Evolutionary conservation across 1,140 invertebrate genomes (phyloP).

Genomic region (Drosophila subobscura): DNA sequence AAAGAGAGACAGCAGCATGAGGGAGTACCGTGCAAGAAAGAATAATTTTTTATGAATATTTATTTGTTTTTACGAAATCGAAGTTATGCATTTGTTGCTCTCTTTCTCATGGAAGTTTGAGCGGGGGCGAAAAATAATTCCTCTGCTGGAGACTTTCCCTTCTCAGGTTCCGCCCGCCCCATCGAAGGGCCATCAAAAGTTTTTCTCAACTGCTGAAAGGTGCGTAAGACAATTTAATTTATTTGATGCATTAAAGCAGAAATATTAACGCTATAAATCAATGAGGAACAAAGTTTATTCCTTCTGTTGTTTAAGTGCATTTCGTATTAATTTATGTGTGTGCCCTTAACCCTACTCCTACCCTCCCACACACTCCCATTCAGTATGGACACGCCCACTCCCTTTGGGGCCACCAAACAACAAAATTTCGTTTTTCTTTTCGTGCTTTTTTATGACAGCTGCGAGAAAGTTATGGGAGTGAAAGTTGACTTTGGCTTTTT

Average conservation of each 20-base stretch:
- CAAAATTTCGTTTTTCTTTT: conserved; percentile 13
- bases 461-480: conserved; percentile 48
- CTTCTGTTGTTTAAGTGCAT: conserved; percentile 31
- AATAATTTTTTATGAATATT: conserved; percentile 79
- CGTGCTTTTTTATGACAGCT: conserved; percentile 71
- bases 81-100: conserved; percentile 74
- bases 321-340: conserved; percentile 77
- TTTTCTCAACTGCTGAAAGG: conserved; percentile 60
- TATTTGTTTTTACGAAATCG: conserved; percentile 79
- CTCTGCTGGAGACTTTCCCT: conserved; percentile 13
- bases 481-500: conserved; percentile 57
- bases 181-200: conserved; percentile 60
- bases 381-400: not conserved
- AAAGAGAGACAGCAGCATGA: too few relatives aligned
- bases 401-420: conserved; percentile 22
- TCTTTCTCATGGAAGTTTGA: conserved; percentile 11
- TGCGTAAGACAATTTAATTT: conserved; percentile 82
- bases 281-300: conserved; percentile 55
- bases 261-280: conserved; percentile 82
- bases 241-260: conserved; percentile 81
- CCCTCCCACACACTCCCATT: not conserved
- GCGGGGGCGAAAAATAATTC: conserved; percentile 10
- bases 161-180: not conserved
- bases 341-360: conserved; percentile 21
- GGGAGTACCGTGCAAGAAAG: conserved; percentile 40